phyloP scores from a whole-genome alignment of 2,797 vertebrate genomes.

The Dryobates pubescens region DNA sequence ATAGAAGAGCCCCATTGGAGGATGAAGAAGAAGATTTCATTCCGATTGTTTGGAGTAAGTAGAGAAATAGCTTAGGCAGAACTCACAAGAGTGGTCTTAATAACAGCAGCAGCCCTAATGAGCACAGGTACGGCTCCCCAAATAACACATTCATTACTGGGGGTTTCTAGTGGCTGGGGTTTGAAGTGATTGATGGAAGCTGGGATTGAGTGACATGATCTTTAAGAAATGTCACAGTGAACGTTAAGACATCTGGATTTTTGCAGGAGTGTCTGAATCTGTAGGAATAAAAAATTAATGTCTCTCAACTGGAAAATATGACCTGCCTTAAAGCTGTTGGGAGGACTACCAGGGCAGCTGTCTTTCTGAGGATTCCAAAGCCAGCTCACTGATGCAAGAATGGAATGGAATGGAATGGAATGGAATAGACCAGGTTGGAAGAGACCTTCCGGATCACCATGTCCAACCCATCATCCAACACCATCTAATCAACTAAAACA shows the following conservation, averaged over 20 bases:
- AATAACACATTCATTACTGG: not conserved
- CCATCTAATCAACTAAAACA: too few species aligned
- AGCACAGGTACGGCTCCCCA: not conserved
- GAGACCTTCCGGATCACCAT: too few species aligned
- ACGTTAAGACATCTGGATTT: not conserved
- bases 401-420: too few species aligned
- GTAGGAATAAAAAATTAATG: not conserved
- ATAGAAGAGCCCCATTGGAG: rapidly evolving
- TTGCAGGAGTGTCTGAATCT: not conserved
- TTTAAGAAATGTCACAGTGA: not conserved
- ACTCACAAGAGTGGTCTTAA: not conserved
- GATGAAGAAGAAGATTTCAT: not conserved
- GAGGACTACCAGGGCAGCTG: not conserved
- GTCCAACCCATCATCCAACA: too few species aligned
- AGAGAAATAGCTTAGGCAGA: not conserved
- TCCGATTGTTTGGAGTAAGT: not conserved
- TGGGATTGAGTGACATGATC: not conserved
- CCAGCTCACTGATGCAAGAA: not conserved
- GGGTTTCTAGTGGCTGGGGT: not conserved
- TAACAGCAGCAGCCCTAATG: not conserved
- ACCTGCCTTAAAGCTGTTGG: not conserved
- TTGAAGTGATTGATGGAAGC: not conserved
- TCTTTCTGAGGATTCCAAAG: not conserved
- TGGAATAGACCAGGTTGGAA: too few species aligned
- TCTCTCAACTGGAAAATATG: not conserved